Evolutionary conservation across 2,113 vertebrate genomes (phyloP), one percentile per base, ranked within the genome.

Genomic region (Brachyhypopomus occidentalis): DNA sequence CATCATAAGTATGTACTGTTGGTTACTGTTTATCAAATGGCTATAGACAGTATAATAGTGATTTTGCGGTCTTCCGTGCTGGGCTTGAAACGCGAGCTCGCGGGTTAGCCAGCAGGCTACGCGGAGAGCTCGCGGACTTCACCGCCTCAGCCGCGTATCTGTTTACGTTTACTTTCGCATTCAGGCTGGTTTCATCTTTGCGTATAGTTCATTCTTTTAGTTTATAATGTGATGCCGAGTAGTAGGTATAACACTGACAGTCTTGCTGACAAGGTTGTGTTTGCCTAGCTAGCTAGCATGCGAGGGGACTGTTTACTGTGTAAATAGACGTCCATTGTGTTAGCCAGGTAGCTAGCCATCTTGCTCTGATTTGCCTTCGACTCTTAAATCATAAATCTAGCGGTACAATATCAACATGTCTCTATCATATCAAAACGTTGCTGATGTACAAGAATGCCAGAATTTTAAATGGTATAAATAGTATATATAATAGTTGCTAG

Each of bases 261-360:
- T 14, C 5, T 17, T 22, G 16, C 4, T 70, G 69, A 69, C 67
- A 80, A 69, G 36, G 55, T 41, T 83, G 16, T 48, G 66, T 70
- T 79, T 76, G 41, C 27, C 52, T 70, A 75, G 85, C 16, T 82
- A 70, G 80, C 73, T 64, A 75, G 58, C 81, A 67, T 69, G 60
- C 72, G 34, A n/a, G 67, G 81, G 36, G 71, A 80, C 59, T 86
- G 85, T 82, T 86, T 84, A 83, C 83, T 86, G 83, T 86, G 85
- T 84, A 84, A 86, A 86, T 73, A 84, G 56, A 82, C 60, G 72
- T 79, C 77, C 83, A 83, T 86, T 86, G 85, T 86, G 80, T 80
- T 76, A 69, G 73, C 20, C 30, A 38, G 52, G 34, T 75, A 56
- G 4, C 25, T 8, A 52, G 73, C 59, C 64, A 66, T 19, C 41